Evolutionary conservation across 1,140 invertebrate genomes (phyloP).

Genomic region (Drosophila lowei): DNA sequence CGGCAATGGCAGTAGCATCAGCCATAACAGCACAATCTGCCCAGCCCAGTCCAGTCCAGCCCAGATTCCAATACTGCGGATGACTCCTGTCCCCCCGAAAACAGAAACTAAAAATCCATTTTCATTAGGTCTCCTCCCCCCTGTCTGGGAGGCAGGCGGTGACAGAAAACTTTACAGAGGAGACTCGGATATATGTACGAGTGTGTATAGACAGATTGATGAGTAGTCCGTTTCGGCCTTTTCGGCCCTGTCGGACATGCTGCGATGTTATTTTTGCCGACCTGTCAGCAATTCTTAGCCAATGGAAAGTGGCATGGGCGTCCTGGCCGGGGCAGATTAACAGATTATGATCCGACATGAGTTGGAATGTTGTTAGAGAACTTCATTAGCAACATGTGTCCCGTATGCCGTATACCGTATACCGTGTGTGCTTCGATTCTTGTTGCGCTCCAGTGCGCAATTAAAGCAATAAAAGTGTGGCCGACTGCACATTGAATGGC

Average conservation of each 20-base stretch:
- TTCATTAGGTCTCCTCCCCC: conserved; percentile 54
- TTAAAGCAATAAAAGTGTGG: conserved; percentile 78
- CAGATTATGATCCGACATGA: conserved; percentile 78
- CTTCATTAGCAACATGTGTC: conserved; percentile 76
- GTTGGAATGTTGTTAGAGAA: conserved; percentile 67
- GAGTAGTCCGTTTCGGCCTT: conserved; percentile 19
- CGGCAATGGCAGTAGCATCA: no score
- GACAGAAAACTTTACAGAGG: conserved; percentile 2
- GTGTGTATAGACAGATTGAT: conserved; percentile 15
- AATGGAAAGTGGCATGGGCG: no score
- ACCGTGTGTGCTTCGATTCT: conserved; percentile 42
- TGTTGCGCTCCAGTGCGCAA: conserved; percentile 69
- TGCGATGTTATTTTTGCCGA: conserved; percentile 29
- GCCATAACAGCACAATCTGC: no score
- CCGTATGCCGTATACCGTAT: conserved; percentile 15
- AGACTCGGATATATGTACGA: conserved; percentile 2
- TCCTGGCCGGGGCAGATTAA: conserved; percentile 52
- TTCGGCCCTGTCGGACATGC: conserved; percentile 7
- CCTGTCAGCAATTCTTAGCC: neutral
- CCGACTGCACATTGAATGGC: conserved; percentile 68
- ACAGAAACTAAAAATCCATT: conserved; percentile 59
- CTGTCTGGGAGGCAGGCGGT: neutral
- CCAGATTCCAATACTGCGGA: no score
- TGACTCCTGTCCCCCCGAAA: conserved; percentile 1
- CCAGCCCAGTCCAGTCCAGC: no score